Percentiles rank a stretch among this genome's conserved stretches.
These are phyloP conservation scores for Ptilonorhynchus violaceus DNA, from an alignment of 2,113 vertebrate genomes.

Conservation along the genomic window DNA sequence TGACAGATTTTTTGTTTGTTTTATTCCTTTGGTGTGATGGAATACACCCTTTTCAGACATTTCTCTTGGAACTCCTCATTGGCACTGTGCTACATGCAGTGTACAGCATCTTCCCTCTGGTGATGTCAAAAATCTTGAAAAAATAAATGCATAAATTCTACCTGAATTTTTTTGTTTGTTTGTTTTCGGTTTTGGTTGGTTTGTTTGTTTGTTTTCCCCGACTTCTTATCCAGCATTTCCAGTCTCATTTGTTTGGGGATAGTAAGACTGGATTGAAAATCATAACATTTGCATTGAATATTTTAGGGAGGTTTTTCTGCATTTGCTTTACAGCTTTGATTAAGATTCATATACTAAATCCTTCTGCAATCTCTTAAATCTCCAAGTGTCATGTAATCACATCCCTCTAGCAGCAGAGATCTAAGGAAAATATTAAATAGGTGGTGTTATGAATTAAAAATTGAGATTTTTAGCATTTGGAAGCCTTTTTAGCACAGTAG, in stretches of 20 bases:
- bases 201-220: background rate
- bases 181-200: background rate
- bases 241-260: slow-evolving; percentile 7
- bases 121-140: background rate
- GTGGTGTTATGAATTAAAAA: background rate
- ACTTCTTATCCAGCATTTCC: background rate
- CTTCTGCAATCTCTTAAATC: slow-evolving; percentile 44
- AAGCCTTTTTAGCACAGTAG: background rate
- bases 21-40: background rate
- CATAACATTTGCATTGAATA: slow-evolving; percentile 10
- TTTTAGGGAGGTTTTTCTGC: slow-evolving; percentile 27
- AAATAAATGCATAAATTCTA: background rate
- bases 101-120: background rate
- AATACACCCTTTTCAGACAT: fast-evolving
- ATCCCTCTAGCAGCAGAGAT: background rate
- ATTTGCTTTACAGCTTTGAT: slow-evolving; percentile 37
- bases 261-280: background rate
- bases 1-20: fast-evolving
- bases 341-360: slow-evolving; percentile 33
- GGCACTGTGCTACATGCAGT: background rate
- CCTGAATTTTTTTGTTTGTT: background rate
- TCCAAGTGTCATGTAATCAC: slow-evolving; percentile 4
- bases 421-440: slow-evolving; percentile 27
- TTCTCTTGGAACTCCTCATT: background rate
- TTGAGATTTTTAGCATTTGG: background rate